Conservation (phyloP, 2,797 vertebrate species). For the Enteromius paludinosus region DNA sequence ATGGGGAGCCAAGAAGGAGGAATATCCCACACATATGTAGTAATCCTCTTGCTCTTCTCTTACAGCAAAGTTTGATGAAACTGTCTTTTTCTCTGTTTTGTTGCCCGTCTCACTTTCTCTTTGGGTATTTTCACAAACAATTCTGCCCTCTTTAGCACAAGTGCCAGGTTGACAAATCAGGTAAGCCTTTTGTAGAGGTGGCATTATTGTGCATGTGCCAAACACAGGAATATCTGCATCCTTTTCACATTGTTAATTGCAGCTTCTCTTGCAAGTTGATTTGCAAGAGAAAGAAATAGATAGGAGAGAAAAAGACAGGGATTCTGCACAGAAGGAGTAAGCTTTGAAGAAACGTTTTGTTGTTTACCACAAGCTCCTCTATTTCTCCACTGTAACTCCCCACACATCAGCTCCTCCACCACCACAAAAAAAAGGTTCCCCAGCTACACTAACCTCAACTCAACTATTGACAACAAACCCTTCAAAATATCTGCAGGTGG, state of each 20-base stretch:
- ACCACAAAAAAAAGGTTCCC: conserved; percentile 53
- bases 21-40: conserved; percentile 75
- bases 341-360: conserved; percentile 80
- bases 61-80: conserved; percentile 57
- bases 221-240: conserved; percentile 77
- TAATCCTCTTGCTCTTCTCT: conserved; percentile 73
- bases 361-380: conserved; percentile 68
- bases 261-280: conserved; percentile 78
- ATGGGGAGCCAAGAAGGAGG: conserved; percentile 69
- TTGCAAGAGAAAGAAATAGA: conserved; percentile 78
- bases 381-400: conserved; percentile 38
- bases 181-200: conserved; percentile 82
- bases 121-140: conserved; percentile 65
- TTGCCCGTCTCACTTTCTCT: conserved; percentile 52
- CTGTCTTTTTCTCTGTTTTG: neutral
- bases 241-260: conserved; percentile 81
- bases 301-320: conserved; percentile 62
- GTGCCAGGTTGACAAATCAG: conserved; percentile 79
- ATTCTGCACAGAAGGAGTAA: conserved; percentile 78
- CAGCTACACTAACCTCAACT: conserved; percentile 73
- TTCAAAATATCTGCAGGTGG: conserved; percentile 76
- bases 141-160: conserved; percentile 71
- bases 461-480: conserved; percentile 68
- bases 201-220: conserved; percentile 80
- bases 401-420: conserved; percentile 37